Percentiles rank a stretch among this genome's conserved stretches.
Evolutionary conservation across 2,797 vertebrate genomes (phyloP).

Genomic region (Tokudaia tokunoshimensis): DNA sequence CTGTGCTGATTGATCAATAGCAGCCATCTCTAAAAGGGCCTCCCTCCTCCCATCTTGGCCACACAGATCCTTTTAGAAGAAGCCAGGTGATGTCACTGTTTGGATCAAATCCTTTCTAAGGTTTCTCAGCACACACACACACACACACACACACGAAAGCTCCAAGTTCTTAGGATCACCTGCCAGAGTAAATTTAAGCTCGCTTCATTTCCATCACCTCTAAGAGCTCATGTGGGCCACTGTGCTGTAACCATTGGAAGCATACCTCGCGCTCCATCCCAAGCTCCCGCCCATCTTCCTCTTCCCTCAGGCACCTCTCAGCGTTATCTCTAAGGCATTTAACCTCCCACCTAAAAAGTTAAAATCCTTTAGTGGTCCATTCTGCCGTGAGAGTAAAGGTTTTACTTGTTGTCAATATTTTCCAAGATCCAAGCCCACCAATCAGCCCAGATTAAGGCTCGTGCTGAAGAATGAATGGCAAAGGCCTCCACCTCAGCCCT

Average conservation of each 20-base stretch:
- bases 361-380: neutral
- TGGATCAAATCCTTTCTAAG: slow-evolving; percentile 27
- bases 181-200: neutral
- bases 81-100: slow-evolving; percentile 34
- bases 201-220: neutral
- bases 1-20: neutral
- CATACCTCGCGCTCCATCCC: neutral
- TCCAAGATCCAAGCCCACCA: neutral
- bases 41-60: slow-evolving; percentile 29
- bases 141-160: neutral
- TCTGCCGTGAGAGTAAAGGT: neutral
- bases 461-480: neutral
- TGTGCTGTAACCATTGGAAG: neutral
- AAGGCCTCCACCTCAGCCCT: neutral
- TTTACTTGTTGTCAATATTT: neutral
- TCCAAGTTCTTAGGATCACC: neutral
- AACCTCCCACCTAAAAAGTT: neutral
- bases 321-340: neutral
- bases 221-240: neutral
- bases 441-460: neutral
- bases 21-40: neutral
- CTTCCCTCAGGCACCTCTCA: neutral
- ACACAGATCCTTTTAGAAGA: neutral
- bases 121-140: neutral
- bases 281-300: neutral